Evolutionary conservation across 2,113 vertebrate genomes (phyloP).

Genomic region (Podarcis muralis): DNA sequence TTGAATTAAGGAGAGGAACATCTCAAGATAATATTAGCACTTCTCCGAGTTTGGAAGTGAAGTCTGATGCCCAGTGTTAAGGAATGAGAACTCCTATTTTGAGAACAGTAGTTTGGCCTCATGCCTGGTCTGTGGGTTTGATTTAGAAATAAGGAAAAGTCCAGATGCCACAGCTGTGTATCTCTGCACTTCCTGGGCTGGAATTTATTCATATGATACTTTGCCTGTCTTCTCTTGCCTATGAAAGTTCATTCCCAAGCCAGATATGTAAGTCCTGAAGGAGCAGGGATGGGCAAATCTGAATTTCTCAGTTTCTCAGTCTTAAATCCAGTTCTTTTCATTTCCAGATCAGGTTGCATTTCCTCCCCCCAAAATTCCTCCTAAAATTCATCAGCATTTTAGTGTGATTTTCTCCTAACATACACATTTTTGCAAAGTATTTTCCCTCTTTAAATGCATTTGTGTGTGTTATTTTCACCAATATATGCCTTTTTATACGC

Average conservation of each 20-base stretch:
- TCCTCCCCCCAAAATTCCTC: too few relatives aligned
- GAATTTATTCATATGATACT: background rate
- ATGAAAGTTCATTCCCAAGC: background rate
- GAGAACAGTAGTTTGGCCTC: background rate
- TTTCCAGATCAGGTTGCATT: too few relatives aligned
- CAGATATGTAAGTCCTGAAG: background rate
- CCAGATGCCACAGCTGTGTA: background rate
- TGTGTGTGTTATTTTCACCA: too few relatives aligned
- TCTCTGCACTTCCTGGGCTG: background rate
- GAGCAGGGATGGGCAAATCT: background rate
- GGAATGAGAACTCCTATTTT: slow-evolving; percentile 37
- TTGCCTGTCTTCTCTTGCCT: background rate
- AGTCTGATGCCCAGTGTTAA: background rate
- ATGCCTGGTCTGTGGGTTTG: background rate
- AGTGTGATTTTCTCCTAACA: too few relatives aligned
- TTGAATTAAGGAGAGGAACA: slow-evolving; percentile 15
- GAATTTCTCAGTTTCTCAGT: too few relatives aligned
- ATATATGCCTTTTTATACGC: too few relatives aligned
- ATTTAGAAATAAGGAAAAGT: slow-evolving; percentile 18
- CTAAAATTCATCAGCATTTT: too few relatives aligned
- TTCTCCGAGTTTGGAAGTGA: slow-evolving; percentile 28
- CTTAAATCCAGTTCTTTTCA: too few relatives aligned
- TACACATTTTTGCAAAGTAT: too few relatives aligned
- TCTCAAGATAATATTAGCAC: slow-evolving; percentile 24
- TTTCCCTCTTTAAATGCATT: too few relatives aligned